Percentiles rank a stretch among this genome's conserved stretches.
phyloP scores from a whole-genome alignment of 2,797 vertebrate genomes.

The Ctenopoma kingsleyae region DNA sequence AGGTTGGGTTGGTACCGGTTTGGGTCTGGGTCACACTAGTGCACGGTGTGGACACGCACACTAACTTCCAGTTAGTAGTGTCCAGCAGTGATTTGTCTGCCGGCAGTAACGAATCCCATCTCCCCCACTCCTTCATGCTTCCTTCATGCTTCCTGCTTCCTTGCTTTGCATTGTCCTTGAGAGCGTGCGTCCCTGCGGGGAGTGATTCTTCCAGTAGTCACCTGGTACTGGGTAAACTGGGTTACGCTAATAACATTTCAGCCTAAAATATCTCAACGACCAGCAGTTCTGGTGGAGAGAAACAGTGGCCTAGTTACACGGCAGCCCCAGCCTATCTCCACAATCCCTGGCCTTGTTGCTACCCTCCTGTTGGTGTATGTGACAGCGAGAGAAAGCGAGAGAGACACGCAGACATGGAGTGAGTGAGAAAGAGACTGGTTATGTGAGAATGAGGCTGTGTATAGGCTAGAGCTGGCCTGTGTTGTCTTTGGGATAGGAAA shows the following conservation, averaged over 20 bases:
- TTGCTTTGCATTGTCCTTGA: constrained; percentile 67
- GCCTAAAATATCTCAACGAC: constrained; percentile 72
- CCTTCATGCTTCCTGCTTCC: constrained; percentile 1
- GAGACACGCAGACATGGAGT: constrained; percentile 53
- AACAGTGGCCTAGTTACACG: constrained; percentile 72
- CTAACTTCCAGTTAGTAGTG: neutral
- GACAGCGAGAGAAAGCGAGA: constrained; percentile 44
- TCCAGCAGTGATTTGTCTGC: constrained; percentile 24
- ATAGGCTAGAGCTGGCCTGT: constrained; percentile 71
- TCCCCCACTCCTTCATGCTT: constrained; percentile 4
- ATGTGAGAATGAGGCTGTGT: constrained; percentile 77
- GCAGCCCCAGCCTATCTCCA: constrained; percentile 51
- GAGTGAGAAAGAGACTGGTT: constrained; percentile 61
- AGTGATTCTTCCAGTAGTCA: constrained; percentile 71
- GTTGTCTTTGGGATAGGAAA: constrained; percentile 82
- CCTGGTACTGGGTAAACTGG: constrained; percentile 83
- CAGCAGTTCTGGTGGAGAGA: constrained; percentile 56
- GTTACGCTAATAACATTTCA: constrained; percentile 83
- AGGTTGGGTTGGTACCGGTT: constrained; percentile 48
- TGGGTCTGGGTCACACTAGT: constrained; percentile 48
- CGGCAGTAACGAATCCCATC: constrained; percentile 21
- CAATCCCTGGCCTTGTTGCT: constrained; percentile 65
- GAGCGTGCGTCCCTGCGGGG: constrained; percentile 57
- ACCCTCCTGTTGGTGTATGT: constrained; percentile 49
- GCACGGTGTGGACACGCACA: neutral